Percentiles rank a stretch among this genome's conserved stretches.
Conservation (phyloP, 2,797 vertebrate species). For the Brachyalestes nurse region DNA sequence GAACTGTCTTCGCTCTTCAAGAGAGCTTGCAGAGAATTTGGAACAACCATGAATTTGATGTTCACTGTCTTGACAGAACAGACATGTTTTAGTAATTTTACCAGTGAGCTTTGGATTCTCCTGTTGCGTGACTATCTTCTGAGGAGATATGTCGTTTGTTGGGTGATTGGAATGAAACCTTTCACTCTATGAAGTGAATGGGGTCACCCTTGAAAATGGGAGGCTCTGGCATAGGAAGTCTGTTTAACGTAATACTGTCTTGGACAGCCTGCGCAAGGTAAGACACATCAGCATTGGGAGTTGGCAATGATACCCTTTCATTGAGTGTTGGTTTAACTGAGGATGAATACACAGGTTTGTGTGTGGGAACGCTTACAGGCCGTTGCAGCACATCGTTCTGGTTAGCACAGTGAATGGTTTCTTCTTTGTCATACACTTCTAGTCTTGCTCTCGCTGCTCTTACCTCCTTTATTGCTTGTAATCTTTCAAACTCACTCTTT, state of each 20-base stretch:
- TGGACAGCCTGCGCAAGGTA: slow-evolving; percentile 39
- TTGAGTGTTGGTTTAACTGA: too few relatives aligned
- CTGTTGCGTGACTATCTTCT: too few relatives aligned
- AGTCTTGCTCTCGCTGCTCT: slow-evolving; percentile 36
- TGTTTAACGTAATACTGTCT: slow-evolving; percentile 45
- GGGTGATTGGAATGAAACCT: slow-evolving; percentile 47
- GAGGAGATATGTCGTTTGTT: too few relatives aligned
- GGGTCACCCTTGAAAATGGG: slow-evolving; percentile 40
- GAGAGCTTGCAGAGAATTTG: not conserved
- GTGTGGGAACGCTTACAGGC: not conserved
- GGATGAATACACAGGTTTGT: not conserved
- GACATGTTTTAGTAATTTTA: too few relatives aligned
- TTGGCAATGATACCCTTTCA: too few relatives aligned
- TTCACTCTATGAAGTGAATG: slow-evolving; percentile 47
- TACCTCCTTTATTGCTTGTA: slow-evolving; percentile 33
- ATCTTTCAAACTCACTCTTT: slow-evolving; percentile 23
- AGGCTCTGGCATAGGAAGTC: slow-evolving; percentile 46
- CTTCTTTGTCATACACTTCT: slow-evolving; percentile 34
- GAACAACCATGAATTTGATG: slow-evolving; percentile 20
- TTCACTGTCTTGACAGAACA: slow-evolving; percentile 31
- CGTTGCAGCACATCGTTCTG: not conserved
- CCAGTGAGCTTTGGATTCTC: too few relatives aligned
- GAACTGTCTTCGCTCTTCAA: slow-evolving; percentile 11
- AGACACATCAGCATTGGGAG: not conserved
- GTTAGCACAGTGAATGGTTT: not conserved